phyloP scores from a whole-genome alignment of 2,888 invertebrate species.

The Ichneumoninae sp. region DNA sequence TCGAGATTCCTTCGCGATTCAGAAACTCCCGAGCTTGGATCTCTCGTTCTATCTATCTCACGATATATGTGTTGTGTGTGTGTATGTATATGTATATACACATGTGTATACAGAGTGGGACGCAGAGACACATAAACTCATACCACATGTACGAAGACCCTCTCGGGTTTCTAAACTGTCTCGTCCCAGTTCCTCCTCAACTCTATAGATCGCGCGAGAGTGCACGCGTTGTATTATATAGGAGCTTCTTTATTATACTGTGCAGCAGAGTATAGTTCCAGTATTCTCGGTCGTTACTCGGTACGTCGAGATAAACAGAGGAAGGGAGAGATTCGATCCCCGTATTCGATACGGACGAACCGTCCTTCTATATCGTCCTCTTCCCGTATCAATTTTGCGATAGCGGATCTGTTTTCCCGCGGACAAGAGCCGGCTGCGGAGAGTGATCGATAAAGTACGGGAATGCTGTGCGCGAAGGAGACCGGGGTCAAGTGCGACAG shows the following conservation, averaged over 20 bases:
- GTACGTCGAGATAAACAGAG: constrained; percentile 13
- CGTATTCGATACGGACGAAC: constrained; percentile 59
- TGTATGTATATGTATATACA: neutral
- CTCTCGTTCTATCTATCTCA: constrained; percentile 39
- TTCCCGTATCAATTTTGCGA: constrained; percentile 66
- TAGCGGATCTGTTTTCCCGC: constrained; percentile 62
- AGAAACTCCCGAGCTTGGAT: constrained; percentile 19
- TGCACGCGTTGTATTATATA: constrained; percentile 21
- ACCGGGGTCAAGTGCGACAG: constrained; percentile 1
- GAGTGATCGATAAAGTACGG: constrained; percentile 35
- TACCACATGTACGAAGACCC: constrained; percentile 21
- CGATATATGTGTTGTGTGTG: neutral
- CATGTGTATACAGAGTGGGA: constrained; percentile 1
- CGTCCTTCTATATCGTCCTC: constrained; percentile 51
- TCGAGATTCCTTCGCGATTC: constrained; percentile 49
- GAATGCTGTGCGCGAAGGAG: neutral
- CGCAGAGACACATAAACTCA: constrained; percentile 32
- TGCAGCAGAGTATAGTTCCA: neutral
- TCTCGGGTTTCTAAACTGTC: constrained; percentile 65
- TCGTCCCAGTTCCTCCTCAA: constrained; percentile 66
- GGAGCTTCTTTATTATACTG: constrained; percentile 7
- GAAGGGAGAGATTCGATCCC: constrained; percentile 65
- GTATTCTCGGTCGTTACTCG: constrained; percentile 56
- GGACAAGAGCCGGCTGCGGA: constrained; percentile 42
- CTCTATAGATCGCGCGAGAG: constrained; percentile 30